phyloP scores from a whole-genome alignment of 1,140 invertebrate species.

The Latrodectus geometricus region DNA sequence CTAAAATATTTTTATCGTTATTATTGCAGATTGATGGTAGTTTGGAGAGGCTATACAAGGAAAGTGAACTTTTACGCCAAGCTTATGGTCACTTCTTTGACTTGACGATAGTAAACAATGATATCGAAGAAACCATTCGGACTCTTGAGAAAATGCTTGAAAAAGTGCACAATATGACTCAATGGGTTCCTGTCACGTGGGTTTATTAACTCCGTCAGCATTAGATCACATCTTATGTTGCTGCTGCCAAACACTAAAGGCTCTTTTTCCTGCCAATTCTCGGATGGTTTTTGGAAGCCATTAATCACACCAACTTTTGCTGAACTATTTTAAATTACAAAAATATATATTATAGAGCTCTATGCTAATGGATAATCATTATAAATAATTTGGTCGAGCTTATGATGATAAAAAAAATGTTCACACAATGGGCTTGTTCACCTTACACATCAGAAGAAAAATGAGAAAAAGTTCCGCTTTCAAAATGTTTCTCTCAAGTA shows the following conservation, averaged over 20 bases:
- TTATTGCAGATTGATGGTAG: conserved; percentile 90
- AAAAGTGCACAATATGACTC: conserved; percentile 87
- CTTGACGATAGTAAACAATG: conserved; percentile 97
- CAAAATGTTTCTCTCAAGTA: not conserved
- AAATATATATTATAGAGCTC: conserved; percentile 39
- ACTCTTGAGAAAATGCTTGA: conserved; percentile 91
- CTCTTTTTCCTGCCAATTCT: conserved; percentile 32
- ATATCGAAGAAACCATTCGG: conserved; percentile 97
- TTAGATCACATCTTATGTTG: not conserved
- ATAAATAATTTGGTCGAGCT: conserved; percentile 53
- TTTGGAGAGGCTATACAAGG: conserved; percentile 92
- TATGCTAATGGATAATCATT: conserved; percentile 58
- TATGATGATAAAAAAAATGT: conserved; percentile 5
- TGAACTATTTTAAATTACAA: conserved; percentile 13
- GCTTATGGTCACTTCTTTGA: conserved; percentile 99
- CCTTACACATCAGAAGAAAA: not conserved
- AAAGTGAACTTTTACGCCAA: conserved; percentile 94
- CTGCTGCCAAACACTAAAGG: conserved; percentile 3
- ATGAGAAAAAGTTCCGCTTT: not conserved
- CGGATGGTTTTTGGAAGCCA: not conserved
- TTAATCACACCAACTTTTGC: conserved; percentile 17
- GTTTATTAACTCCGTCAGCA: conserved; percentile 80
- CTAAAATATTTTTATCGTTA: conserved; percentile 23
- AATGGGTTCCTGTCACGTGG: conserved; percentile 89
- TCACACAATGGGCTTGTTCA: not conserved